These are phyloP conservation scores for Maccullochella peelii DNA, from an alignment of 2,113 vertebrate species.

Conservation along the genomic window DNA sequence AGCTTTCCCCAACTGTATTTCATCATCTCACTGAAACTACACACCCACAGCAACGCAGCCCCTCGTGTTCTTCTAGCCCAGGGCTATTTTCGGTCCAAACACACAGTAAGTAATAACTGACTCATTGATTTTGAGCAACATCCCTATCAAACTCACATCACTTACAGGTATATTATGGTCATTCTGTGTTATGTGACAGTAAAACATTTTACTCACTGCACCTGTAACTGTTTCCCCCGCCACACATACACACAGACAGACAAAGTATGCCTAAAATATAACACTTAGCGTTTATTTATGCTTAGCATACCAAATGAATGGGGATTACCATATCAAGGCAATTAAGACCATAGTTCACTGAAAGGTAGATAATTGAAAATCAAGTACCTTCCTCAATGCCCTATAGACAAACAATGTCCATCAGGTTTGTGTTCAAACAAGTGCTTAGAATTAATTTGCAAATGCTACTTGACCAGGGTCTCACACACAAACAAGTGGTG, in stretches of 20 bases:
- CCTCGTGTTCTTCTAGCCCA: conserved; percentile 8
- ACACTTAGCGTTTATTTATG: conserved; percentile 6
- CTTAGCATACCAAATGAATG: conserved; percentile 40
- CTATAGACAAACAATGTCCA: conserved; percentile 38
- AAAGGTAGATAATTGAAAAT: conserved; percentile 50
- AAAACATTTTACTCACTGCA: conserved; percentile 28
- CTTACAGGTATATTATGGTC: conserved; percentile 24
- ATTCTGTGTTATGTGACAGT: conserved; percentile 31
- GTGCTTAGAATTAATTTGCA: conserved; percentile 38
- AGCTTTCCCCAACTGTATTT: conserved; percentile 34
- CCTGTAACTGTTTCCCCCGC: conserved; percentile 26
- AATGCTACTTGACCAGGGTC: conserved; percentile 17
- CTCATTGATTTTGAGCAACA: conserved; percentile 47
- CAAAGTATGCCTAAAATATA: conserved; percentile 21
- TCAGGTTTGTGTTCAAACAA: conserved; percentile 5
- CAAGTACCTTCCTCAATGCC: conserved; percentile 26
- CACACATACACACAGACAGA: neutral
- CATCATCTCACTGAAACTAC: conserved; percentile 24
- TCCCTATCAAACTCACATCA: conserved; percentile 24
- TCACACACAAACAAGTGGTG: neutral
- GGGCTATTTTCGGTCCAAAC: conserved; percentile 32
- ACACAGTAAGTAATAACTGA: conserved; percentile 2
- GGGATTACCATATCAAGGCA: conserved; percentile 52
- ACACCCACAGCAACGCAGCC: neutral
- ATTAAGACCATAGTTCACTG: conserved; percentile 37